Evolutionary conservation across 2,797 vertebrate genomes (phyloP).

Genomic region (Hephaestus fuliginosus): DNA sequence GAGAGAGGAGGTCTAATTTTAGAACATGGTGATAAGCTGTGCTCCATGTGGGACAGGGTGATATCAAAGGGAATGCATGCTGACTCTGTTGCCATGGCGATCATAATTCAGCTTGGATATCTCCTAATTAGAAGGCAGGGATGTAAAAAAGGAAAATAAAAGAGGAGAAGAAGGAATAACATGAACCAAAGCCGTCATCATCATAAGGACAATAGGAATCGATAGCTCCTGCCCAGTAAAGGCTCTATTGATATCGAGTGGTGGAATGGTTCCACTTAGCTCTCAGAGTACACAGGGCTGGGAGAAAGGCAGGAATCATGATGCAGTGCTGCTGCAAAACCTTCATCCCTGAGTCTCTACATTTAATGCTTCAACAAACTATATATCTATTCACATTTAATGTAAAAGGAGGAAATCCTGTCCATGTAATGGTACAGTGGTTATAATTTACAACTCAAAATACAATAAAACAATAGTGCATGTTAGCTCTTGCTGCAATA

Average conservation of each 20-base stretch:
- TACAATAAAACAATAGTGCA: not conserved
- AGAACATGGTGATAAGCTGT: slow-evolving; percentile 76
- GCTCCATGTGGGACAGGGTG: slow-evolving; percentile 78
- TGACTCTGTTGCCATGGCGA: slow-evolving; percentile 85
- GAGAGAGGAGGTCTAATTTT: slow-evolving; percentile 78
- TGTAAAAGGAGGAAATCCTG: not conserved
- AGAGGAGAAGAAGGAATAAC: slow-evolving; percentile 27
- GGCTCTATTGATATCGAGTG: slow-evolving; percentile 8
- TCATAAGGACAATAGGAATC: slow-evolving; percentile 38
- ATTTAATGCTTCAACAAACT: not conserved
- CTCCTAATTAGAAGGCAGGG: slow-evolving; percentile 76
- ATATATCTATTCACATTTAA: not conserved
- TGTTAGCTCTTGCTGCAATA: not conserved
- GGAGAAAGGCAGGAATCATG: not conserved
- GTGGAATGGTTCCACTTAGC: not conserved
- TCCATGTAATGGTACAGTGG: too few species aligned
- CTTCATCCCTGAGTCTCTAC: not conserved
- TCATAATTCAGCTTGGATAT: slow-evolving; percentile 79
- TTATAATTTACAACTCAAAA: not conserved
- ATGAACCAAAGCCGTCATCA: slow-evolving; percentile 44
- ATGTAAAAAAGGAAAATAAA: slow-evolving; percentile 41
- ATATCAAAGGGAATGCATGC: slow-evolving; percentile 83
- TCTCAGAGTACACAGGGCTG: not conserved
- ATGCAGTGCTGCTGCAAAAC: not conserved
- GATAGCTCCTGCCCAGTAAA: slow-evolving; percentile 26